Percentiles rank a stretch among this genome's conserved stretches.
Evolutionary conservation across 2,888 invertebrate genomes (phyloP).

Genomic region (Drosophila emarginata): DNA sequence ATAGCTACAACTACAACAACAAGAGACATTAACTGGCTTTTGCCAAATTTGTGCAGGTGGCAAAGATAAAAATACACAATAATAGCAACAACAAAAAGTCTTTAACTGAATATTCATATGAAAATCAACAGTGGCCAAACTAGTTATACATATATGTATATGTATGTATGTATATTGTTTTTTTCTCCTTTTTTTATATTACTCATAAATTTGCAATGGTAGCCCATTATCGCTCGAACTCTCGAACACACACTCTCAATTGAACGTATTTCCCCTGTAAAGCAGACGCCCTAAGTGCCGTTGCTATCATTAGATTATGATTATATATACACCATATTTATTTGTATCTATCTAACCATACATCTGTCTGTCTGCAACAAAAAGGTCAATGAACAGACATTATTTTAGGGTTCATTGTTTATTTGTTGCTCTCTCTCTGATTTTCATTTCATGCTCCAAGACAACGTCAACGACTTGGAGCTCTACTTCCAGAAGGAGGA

Average conservation of each 20-base stretch:
- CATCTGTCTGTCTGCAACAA: constrained; percentile 20
- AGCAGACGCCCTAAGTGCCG: constrained; percentile 8
- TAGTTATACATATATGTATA: constrained; percentile 1
- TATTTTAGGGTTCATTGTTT: constrained; percentile 70
- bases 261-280: background rate
- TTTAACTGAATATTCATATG: constrained; percentile 14
- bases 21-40: constrained; percentile 51
- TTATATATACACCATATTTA: background rate
- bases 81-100: background rate
- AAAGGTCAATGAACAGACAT: constrained; percentile 64
- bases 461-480: constrained; percentile 6
- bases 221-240: background rate
- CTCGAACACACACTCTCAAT: background rate
- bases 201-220: constrained; percentile 11
- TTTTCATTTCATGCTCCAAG: constrained; percentile 35
- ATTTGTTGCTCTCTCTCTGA: constrained; percentile 45
- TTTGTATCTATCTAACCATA: background rate
- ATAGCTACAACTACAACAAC: constrained; percentile 14
- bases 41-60: constrained; percentile 60
- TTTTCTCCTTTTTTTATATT: background rate
- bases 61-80: constrained; percentile 8
- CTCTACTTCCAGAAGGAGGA: background rate
- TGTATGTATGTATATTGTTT: background rate
- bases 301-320: constrained; percentile 11
- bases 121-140: constrained; percentile 14